phyloP scores from a whole-genome alignment of 2,888 invertebrate genomes.

The Leptogaster cylindrica region DNA sequence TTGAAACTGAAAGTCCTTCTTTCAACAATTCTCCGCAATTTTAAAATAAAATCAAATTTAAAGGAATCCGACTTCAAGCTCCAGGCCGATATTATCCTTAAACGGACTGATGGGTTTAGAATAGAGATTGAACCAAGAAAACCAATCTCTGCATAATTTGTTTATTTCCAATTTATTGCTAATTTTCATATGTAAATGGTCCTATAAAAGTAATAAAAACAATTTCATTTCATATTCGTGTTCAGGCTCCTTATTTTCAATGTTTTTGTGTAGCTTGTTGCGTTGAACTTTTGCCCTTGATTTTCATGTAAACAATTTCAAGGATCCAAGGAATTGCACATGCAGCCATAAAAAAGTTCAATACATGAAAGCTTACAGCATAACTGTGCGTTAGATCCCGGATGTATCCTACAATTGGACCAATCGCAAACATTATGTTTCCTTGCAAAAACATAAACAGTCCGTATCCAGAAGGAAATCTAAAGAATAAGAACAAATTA shows the following conservation, averaged over 20 bases:
- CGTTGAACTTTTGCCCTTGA: neutral
- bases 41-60: conserved; percentile 68
- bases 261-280: neutral
- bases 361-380: conserved; percentile 70
- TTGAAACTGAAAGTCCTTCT: conserved; percentile 76
- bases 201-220: conserved; percentile 27
- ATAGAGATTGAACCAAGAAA: conserved; percentile 55
- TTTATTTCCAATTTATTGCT: neutral
- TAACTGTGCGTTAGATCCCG: conserved; percentile 70
- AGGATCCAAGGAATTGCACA: conserved; percentile 74
- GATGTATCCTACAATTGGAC: conserved; percentile 71
- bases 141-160: neutral
- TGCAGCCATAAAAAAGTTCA: conserved; percentile 70
- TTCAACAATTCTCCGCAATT: conserved; percentile 75
- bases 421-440: conserved; percentile 70
- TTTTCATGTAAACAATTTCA: conserved; percentile 63
- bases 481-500: conserved; percentile 44
- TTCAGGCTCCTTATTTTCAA: neutral
- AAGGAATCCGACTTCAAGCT: conserved; percentile 72
- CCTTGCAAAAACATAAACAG: conserved; percentile 76
- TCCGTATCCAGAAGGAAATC: conserved; percentile 76
- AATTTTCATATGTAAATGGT: neutral
- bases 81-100: conserved; percentile 76
- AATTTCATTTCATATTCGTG: neutral
- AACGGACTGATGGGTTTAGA: conserved; percentile 75